Conservation (phyloP, 2,797 vertebrate species). For the Enteromius argenteus region DNA sequence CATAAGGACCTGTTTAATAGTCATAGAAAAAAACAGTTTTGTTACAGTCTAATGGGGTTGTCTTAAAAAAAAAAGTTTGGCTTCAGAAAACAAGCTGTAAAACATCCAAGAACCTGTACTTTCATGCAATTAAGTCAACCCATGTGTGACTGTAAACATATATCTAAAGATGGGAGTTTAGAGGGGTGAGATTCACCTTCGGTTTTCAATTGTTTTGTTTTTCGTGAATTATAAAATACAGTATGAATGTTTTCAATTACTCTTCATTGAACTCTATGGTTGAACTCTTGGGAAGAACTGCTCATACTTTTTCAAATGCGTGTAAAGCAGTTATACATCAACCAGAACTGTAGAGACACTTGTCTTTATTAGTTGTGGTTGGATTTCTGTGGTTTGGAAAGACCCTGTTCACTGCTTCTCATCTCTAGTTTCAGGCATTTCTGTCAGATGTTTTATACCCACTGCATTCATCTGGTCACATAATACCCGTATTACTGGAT, state of each 20-base stretch:
- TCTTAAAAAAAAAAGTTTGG: not conserved
- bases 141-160: slow-evolving; percentile 38
- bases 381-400: slow-evolving; percentile 57
- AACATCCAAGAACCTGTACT: not conserved
- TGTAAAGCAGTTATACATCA: slow-evolving; percentile 67
- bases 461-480: slow-evolving; percentile 27
- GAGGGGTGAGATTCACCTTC: not conserved
- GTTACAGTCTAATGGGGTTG: not conserved
- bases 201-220: slow-evolving; percentile 13
- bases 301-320: slow-evolving; percentile 68
- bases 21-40: not conserved
- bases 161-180: not conserved
- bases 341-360: slow-evolving; percentile 57
- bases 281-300: slow-evolving; percentile 58
- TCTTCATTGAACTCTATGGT: slow-evolving; percentile 24
- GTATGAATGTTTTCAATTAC: slow-evolving; percentile 24
- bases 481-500: slow-evolving; percentile 27
- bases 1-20: not conserved
- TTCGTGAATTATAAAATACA: slow-evolving; percentile 32
- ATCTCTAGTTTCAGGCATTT: slow-evolving; percentile 55
- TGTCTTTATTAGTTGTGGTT: slow-evolving; percentile 69
- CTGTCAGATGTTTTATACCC: slow-evolving; percentile 39
- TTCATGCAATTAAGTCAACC: slow-evolving; percentile 20
- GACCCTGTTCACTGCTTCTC: slow-evolving; percentile 60
- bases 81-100: slow-evolving; percentile 19